Base-by-base conservation (phyloP, 2,113 vertebrate species). In the Saccopteryx bilineata region DNA sequence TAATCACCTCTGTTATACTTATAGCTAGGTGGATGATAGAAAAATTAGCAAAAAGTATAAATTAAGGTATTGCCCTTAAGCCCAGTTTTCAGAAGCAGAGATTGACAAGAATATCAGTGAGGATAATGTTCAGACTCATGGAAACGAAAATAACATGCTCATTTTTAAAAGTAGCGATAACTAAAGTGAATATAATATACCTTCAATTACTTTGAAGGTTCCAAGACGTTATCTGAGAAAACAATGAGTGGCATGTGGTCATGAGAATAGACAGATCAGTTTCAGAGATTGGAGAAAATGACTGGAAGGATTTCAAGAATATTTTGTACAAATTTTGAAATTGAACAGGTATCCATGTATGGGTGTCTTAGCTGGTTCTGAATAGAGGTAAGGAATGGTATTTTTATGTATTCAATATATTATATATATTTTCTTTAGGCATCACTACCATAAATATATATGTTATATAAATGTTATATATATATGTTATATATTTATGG, bases 11-110 rank as follows among this genome's bases (percentile, higher is more conserved):
- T 96, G 56, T 93, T 2, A 1, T 31, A 89, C 12, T 71, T 94
- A n/a, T 79, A 71, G 78, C 82, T 95, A 83, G 85, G 93, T 52
- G n/a, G 69, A 88, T 96, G 72, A 89, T 61, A 72, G 50, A 92
- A 93, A 95, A 95, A 74, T 90, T 81, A 91, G 81, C 18, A 87
- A 46, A 78, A 96, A 60, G 33, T 90, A 0, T 87, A 80, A 80
- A 61, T 52, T 94, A 89, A 48, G 66, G 65, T 78, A 84, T 58
- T 58, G 52, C 28, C 46, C 72, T 56, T 96, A 82, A 94, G 24
- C 61, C 94, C 89, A 82, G 65, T 33, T 94, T 92, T 79, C 56
- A 93, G 68, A 95, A 96, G 61, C 50, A 95, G 50, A 14, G 18
- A 86, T 50, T 96, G 78, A 66, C 78, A 96, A 48, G 72, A 92